A percentile compares a stretch with the other conserved stretches of the same genome.
These are phyloP conservation scores for Lordiphosa mommai DNA, from an alignment of 1,140 invertebrate species.

Conservation along the genomic window DNA sequence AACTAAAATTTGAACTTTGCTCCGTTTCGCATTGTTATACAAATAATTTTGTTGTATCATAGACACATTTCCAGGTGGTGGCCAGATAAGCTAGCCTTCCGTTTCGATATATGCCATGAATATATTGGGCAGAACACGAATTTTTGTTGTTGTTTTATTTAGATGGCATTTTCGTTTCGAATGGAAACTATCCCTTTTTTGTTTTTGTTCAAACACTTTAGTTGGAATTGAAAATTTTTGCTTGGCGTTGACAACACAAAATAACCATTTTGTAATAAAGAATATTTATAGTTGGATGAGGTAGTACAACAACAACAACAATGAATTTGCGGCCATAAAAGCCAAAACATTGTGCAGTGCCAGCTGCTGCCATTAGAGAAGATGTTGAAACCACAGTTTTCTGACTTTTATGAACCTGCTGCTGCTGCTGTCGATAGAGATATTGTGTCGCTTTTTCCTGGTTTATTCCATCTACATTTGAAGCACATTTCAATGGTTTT, in stretches of 20 bases:
- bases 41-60: slow-evolving; percentile 43
- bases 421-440: slow-evolving; percentile 13
- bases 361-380: slow-evolving; percentile 38
- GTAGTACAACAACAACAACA: slow-evolving; percentile 31
- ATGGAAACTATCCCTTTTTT: no score
- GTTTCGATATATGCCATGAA: slow-evolving; percentile 1
- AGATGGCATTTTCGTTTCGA: no score
- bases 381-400: slow-evolving; percentile 18
- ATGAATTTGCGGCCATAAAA: slow-evolving; percentile 71
- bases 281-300: slow-evolving; percentile 59
- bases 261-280: slow-evolving; percentile 41
- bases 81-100: slow-evolving; percentile 17
- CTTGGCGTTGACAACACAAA: no score
- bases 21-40: slow-evolving; percentile 24
- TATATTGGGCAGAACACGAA: slow-evolving; percentile 2
- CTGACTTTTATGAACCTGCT: slow-evolving; percentile 52
- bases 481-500: slow-evolving; percentile 75
- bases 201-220: no score
- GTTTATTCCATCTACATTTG: slow-evolving; percentile 56
- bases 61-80: no score
- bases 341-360: slow-evolving; percentile 58
- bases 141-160: slow-evolving; percentile 12
- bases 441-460: slow-evolving; percentile 1
- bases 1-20: slow-evolving; percentile 26
- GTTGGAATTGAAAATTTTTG: neutral